Percentiles rank a stretch among this genome's conserved stretches.
Conservation (phyloP, 37 sponge, comb jelly and placozoan species). For the Petrosia ficiformis region DNA sequence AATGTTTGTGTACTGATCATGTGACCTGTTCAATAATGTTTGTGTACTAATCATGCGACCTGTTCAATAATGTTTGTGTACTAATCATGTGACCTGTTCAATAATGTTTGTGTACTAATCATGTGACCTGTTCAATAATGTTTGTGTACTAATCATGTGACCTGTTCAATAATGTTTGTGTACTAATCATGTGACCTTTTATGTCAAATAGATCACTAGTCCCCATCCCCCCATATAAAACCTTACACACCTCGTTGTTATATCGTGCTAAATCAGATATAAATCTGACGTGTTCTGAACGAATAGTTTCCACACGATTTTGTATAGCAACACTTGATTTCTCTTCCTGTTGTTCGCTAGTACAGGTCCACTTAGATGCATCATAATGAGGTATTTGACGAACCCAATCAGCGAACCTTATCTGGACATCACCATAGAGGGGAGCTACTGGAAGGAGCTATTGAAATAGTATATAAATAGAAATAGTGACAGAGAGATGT, state of each 20-base stretch:
- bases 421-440: slow-evolving; percentile 95
- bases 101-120: no score
- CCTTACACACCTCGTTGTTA: slow-evolving; percentile 85
- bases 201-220: no score
- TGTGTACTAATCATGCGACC: no score
- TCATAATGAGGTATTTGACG: slow-evolving; percentile 80
- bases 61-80: no score
- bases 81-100: no score
- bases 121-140: no score
- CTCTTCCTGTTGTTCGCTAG: slow-evolving; percentile 87
- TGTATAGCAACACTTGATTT: slow-evolving; percentile 70
- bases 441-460: slow-evolving; percentile 92
- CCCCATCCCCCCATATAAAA: no score
- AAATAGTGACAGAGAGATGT: not conserved
- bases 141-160: no score
- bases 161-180: no score
- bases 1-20: no score
- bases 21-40: no score
- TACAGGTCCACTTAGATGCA: slow-evolving; percentile 92
- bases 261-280: slow-evolving; percentile 84
- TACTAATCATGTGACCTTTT: no score
- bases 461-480: not conserved
- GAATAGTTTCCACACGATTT: slow-evolving; percentile 70
- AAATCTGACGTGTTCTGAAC: slow-evolving; percentile 81
- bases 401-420: slow-evolving; percentile 75